phyloP scores from a whole-genome alignment of 1,140 invertebrate species.

The Zaprionus inermis region DNA sequence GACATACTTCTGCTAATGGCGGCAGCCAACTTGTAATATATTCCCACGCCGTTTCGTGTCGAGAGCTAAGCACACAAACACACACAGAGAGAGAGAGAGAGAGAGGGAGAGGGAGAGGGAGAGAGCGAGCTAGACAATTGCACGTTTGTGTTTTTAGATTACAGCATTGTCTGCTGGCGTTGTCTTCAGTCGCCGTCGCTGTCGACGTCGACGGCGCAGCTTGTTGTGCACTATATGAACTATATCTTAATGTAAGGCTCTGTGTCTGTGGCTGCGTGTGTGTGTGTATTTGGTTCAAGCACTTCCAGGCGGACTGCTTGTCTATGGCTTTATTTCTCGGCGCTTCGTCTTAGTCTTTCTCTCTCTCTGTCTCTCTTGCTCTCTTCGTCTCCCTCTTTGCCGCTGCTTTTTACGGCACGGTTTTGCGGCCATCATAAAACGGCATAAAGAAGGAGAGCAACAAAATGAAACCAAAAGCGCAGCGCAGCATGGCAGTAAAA shows the following conservation, averaged over 20 bases:
- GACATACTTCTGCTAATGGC: slow-evolving; percentile 73
- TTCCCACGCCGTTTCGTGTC: slow-evolving; percentile 73
- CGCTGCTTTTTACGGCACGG: slow-evolving; percentile 59
- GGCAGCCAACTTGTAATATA: slow-evolving; percentile 81
- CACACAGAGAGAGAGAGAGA: neutral
- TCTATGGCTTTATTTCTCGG: slow-evolving; percentile 78
- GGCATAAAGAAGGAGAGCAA: slow-evolving; percentile 68
- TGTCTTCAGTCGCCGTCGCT: neutral
- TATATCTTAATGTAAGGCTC: slow-evolving; percentile 41
- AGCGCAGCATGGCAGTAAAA: slow-evolving; percentile 67
- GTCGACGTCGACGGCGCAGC: neutral
- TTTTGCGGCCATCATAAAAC: slow-evolving; percentile 73
- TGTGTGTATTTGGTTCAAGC: slow-evolving; percentile 38
- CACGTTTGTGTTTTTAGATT: slow-evolving; percentile 78
- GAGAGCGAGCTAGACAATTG: slow-evolving; percentile 55
- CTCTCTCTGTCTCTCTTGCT: slow-evolving; percentile 32
- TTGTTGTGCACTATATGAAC: slow-evolving; percentile 46
- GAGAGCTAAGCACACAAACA: slow-evolving; percentile 27
- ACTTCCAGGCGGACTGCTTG: slow-evolving; percentile 47
- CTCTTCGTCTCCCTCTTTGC: slow-evolving; percentile 28
- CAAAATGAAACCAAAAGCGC: slow-evolving; percentile 81
- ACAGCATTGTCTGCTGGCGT: slow-evolving; percentile 69
- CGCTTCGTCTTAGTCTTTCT: slow-evolving; percentile 32
- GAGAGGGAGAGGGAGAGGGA: neutral
- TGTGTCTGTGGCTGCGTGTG: neutral